Base-by-base conservation (phyloP, 1,140 invertebrate genomes). In the Cotesia chilonis region DNA sequence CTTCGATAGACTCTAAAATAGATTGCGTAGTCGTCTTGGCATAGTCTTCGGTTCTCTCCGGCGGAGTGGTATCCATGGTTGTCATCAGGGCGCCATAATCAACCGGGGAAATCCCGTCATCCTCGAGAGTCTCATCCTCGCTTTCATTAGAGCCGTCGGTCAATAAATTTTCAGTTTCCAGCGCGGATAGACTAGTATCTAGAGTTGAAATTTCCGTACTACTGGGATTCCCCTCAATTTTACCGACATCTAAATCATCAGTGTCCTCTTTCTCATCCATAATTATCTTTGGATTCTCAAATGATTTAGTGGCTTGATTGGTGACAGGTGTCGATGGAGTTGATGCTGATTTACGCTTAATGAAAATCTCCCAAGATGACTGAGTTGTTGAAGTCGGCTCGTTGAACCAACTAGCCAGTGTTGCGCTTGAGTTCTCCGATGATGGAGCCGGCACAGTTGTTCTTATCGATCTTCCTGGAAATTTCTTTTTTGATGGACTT, bases 51-150 rank as follows among this genome's bases (percentile, higher is more conserved):
- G 78, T 82, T 69, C 78, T 76, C 64, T 78, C 79, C 0, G 76
- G 79, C 47, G 81, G 76, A 65, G 77, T 79, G 3, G 77, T 80
- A 63, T 79, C 77, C 77, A 79, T 79, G 4, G 81, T 80, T 57
- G 74, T 76, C 74, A 76, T 76, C 36, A 64, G 28, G 36, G 59
- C 68, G 20, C 69, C 70, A 47, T 76, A 71, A 65, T 76, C 74
- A n/a, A 14, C 35, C 5, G 67, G n/a, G 3, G 54, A 37, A 36
- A 38, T 52, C 6, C 59, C 65, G 28, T 57, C 4, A 28, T 73
- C 69, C 47, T 75, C 74, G 0, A 71, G 59, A 12, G 47, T 47
- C 17, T 73, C 74, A 36, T 72, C 73, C 7, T 74, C 75, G 60
- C 73, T 74, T 37, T 76, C 73, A 4, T 35, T 28, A 4, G 72